Percentiles rank a stretch among this genome's conserved stretches.
Evolutionary conservation across 2,888 invertebrate species (phyloP).

Genomic region (Drosophila vallismaia): DNA sequence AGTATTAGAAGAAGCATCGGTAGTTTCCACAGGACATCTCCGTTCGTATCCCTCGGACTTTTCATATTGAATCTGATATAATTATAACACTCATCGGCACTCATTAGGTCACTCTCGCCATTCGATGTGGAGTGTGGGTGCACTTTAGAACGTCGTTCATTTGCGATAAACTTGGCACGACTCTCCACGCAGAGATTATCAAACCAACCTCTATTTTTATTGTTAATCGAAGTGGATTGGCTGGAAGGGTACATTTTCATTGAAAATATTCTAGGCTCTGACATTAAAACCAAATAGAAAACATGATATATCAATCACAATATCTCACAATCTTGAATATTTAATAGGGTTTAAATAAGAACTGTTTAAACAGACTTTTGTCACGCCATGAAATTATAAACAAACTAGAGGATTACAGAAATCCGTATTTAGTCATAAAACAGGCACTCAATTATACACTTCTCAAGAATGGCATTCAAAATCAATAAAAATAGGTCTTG

Average conservation of each 20-base stretch:
- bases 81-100: conserved; percentile 56
- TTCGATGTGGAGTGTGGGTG: neutral
- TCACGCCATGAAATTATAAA: conserved; percentile 23
- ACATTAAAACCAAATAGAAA: neutral
- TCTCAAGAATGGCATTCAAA: neutral
- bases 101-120: conserved; percentile 25
- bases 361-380: conserved; percentile 11
- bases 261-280: neutral
- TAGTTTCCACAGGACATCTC: conserved; percentile 58
- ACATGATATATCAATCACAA: neutral
- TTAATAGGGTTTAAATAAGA: conserved; percentile 1
- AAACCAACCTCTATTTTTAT: conserved; percentile 12
- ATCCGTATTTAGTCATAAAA: neutral
- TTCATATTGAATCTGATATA: conserved; percentile 40
- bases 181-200: conserved; percentile 19
- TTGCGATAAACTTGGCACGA: conserved; percentile 10
- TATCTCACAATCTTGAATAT: conserved; percentile 15
- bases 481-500: conserved; percentile 10
- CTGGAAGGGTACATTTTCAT: neutral
- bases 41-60: neutral
- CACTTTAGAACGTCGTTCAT: neutral
- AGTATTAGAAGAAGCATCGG: conserved; percentile 49
- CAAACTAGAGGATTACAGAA: neutral
- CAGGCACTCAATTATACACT: neutral
- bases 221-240: neutral